These are phyloP conservation scores for Aspiorhynchus laticeps DNA, from an alignment of 2,113 vertebrate species.

Conservation along the genomic window DNA sequence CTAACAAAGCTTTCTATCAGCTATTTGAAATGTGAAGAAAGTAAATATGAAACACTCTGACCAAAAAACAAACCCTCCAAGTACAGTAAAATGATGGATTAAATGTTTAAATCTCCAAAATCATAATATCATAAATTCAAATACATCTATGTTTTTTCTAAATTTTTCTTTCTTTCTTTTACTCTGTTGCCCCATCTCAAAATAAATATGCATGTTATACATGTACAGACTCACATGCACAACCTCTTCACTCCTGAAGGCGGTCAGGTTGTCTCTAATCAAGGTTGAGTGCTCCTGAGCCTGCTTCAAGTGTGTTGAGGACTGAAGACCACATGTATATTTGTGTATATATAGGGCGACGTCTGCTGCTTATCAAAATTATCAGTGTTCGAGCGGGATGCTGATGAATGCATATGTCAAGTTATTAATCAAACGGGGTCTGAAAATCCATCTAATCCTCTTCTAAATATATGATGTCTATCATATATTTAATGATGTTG, in stretches of 20 bases:
- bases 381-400: not conserved
- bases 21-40: not conserved
- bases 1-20: not conserved
- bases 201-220: not conserved
- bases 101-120: not conserved
- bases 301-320: not conserved
- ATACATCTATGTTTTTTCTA: not conserved
- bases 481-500: not conserved
- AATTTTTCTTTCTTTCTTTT: too few species aligned
- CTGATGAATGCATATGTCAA: conserved; percentile 8
- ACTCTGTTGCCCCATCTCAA: not conserved
- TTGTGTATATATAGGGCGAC: not conserved
- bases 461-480: too few species aligned
- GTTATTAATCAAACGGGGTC: not conserved
- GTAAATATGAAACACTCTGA: not conserved
- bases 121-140: not conserved
- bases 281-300: not conserved
- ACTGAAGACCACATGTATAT: conserved; percentile 26
- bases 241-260: conserved; percentile 15
- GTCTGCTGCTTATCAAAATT: not conserved
- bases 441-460: not conserved
- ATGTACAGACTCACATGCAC: not conserved
- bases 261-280: conserved; percentile 21
- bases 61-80: too few species aligned
- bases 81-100: too few species aligned